Conservation (phyloP, 2,113 vertebrate species). For the Syngnathus floridae region DNA sequence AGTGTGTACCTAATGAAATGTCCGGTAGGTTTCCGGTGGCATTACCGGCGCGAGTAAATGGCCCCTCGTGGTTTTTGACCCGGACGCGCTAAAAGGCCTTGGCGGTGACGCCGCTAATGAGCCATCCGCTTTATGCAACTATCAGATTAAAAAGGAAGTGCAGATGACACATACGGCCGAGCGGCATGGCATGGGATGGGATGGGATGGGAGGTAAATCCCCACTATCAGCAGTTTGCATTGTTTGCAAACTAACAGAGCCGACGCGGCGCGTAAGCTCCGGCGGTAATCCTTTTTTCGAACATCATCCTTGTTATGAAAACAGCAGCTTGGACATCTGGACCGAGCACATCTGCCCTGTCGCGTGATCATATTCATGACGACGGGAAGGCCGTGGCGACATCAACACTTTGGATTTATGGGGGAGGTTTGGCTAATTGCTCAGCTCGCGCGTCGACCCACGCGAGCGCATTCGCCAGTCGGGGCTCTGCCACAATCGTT, state of each 20-base stretch:
- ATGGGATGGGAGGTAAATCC: background rate
- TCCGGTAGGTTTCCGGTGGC: background rate
- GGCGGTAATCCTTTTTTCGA: background rate
- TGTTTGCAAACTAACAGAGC: conserved; percentile 5
- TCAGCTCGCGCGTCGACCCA: background rate
- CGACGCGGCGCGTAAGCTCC: background rate
- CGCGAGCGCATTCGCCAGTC: background rate
- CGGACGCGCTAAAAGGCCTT: background rate
- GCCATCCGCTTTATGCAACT: background rate
- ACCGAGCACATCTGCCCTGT: background rate
- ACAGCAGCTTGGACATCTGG: conserved; percentile 1
- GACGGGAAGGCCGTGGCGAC: background rate
- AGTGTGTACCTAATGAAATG: background rate
- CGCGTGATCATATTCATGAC: background rate
- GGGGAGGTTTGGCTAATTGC: background rate
- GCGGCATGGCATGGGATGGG: too few relatives aligned
- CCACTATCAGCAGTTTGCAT: conserved; percentile 4
- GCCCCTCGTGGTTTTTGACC: background rate
- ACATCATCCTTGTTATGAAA: background rate
- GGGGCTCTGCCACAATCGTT: too few relatives aligned
- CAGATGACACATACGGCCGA: conserved; percentile 3
- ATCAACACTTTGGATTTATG: background rate
- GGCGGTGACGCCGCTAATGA: background rate
- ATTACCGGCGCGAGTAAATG: background rate
- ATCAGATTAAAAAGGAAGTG: background rate